Evolutionary conservation across 1,140 invertebrate species (phyloP).

Genomic region (Planococcus citri): DNA sequence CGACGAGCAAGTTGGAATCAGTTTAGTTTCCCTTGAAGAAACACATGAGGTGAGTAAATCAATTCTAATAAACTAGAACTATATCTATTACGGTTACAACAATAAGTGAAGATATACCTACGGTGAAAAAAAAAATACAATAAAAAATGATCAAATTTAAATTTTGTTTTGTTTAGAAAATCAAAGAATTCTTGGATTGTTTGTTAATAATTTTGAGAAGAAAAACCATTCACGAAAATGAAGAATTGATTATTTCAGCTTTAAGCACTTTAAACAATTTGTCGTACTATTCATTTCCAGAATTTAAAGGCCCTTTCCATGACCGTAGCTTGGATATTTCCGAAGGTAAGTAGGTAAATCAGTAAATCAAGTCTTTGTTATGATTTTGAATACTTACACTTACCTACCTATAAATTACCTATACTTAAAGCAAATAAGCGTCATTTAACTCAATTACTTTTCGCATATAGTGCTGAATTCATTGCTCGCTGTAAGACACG

Average conservation of each 20-base stretch:
- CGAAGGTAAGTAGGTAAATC: constrained; percentile 29
- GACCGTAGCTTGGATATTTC: constrained; percentile 31
- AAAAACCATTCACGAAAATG: constrained; percentile 43
- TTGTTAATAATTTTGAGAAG: constrained; percentile 37
- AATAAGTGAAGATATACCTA: too few species aligned
- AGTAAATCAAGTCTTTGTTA: background rate
- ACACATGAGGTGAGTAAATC: background rate
- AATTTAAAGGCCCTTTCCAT: constrained; percentile 29
- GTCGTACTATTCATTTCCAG: constrained; percentile 43
- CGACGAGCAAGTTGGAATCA: constrained; percentile 49
- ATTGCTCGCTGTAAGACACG: constrained; percentile 37
- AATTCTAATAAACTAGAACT: background rate
- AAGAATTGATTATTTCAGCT: constrained; percentile 42
- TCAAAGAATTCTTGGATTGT: constrained; percentile 36
- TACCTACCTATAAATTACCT: too few species aligned
- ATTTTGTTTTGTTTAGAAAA: background rate
- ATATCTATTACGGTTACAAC: too few species aligned
- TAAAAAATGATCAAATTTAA: background rate
- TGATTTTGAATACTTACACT: constrained; percentile 27
- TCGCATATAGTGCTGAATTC: constrained; percentile 34
- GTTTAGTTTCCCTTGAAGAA: constrained; percentile 30
- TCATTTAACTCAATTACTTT: too few species aligned
- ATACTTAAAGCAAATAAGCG: too few species aligned
- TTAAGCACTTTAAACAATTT: constrained; percentile 49
- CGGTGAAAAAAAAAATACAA: too few species aligned